Evolutionary conservation across 1,140 invertebrate species (phyloP).

Genomic region (Bombus consobrinus): DNA sequence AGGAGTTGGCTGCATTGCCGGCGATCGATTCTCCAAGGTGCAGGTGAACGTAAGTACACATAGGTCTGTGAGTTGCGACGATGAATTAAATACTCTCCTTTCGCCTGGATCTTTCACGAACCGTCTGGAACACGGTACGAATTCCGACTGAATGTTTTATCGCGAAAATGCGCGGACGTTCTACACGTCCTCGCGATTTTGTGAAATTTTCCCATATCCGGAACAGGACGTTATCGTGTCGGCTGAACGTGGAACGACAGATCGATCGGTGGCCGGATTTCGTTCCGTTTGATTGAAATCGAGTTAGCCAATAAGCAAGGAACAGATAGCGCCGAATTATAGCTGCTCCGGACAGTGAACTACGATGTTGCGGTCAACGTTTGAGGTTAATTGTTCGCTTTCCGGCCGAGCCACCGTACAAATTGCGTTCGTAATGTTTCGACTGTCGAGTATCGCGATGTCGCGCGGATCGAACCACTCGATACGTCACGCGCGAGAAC

Average conservation of each 20-base stretch:
- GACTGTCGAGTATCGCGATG: not conserved
- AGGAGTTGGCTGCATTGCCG: not conserved
- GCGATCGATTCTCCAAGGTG: not conserved
- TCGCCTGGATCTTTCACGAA: not conserved
- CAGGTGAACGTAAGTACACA: not conserved
- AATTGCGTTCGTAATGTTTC: constrained; percentile 37
- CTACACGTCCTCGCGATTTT: no score
- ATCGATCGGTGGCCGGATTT: not conserved
- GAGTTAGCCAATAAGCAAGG: constrained; percentile 39
- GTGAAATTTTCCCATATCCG: not conserved
- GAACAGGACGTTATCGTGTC: not conserved
- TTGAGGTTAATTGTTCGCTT: constrained; percentile 43
- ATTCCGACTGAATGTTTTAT: not conserved
- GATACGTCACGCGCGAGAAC: not conserved
- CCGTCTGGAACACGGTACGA: not conserved
- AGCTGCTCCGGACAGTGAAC: constrained; percentile 4
- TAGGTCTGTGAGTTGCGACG: not conserved
- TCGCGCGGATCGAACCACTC: constrained; percentile 18
- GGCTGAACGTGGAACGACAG: not conserved
- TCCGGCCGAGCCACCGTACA: constrained; percentile 20
- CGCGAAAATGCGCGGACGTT: not conserved
- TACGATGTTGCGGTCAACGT: constrained; percentile 32
- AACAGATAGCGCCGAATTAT: constrained; percentile 21
- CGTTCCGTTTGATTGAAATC: constrained; percentile 24
- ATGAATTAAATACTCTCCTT: not conserved